Base-by-base conservation (phyloP, 2,113 vertebrate genomes). In the rabbit (Oryctolagus cuniculus) region DNA sequence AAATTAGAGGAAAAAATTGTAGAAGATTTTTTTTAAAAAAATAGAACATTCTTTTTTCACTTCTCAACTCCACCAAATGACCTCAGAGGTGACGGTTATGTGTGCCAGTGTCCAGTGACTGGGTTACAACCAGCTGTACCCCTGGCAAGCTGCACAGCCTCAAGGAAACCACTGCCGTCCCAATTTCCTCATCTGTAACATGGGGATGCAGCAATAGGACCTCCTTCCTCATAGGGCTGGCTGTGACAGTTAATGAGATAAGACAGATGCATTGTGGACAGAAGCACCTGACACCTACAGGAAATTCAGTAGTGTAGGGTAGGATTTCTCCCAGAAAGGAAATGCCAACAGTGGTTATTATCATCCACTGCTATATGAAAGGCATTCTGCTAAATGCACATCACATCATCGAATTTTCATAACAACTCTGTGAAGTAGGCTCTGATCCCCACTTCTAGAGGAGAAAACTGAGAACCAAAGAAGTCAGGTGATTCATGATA, bases 321-420 rank as follows among this genome's bases (percentile, higher is more conserved):
- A 53, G 16, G 36, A 69, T 87, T 82, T 89, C 38, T 79, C 55
- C 51, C 31, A 84, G 87, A 87, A 87, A 55, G n/a, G 80, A 93
- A 78, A 29, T 36, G 31, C 53, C 16, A 58, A 38, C 49, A 11
- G n/a, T 69, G 21, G 6, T 82, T 80, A 72, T 73, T 34, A 38
- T 72, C 66, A 27, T 51, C 51, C 8, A 38, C 7, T 44, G 10
- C 7, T 21, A 3, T 9, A 22, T 25, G 77, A 75, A 29, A 87
- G 36, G 31, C 61, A 38, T 24, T 82, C 64, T 58, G 49, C 34
- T 80, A 69, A 77, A 38, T 27, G 44, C 69, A 67, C 10, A 13
- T 13, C 53, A 36, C 3, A n/a, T 31, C 53, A 51, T 34, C 72
- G 66, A 55, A 25, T 79, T 66, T 53, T 79, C 53, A 19, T 36